Conservation (phyloP, 23 tunicate genomes). For the Diplosoma virens region DNA sequence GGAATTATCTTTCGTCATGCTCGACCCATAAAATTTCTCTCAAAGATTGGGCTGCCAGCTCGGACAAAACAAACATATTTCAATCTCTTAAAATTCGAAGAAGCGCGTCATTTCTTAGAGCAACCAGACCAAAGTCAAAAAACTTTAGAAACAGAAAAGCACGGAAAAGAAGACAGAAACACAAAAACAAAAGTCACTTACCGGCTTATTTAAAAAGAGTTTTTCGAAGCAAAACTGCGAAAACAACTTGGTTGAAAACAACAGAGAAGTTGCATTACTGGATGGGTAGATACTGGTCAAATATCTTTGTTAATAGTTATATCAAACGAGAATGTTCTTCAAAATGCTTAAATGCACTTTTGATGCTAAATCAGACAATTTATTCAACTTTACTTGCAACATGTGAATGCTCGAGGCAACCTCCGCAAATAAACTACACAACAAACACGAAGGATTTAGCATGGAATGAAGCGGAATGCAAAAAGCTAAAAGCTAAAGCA, state of each 20-base stretch:
- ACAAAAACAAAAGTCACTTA: no score
- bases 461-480: conserved; percentile 39
- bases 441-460: background rate
- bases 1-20: conserved; percentile 57
- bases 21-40: background rate
- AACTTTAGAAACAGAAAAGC: background rate
- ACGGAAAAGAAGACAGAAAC: background rate
- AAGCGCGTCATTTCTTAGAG: background rate
- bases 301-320: conserved; percentile 4
- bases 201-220: no score
- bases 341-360: conserved; percentile 49
- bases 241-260: background rate
- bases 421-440: background rate
- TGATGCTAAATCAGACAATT: conserved; percentile 59
- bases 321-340: conserved; percentile 43
- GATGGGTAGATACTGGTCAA: conserved; percentile 64
- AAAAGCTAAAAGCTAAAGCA: conserved; percentile 45
- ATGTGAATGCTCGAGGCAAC: conserved; percentile 60
- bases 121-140: background rate
- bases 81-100: background rate
- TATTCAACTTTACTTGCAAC: conserved; percentile 60
- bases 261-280: conserved; percentile 34
- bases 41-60: background rate
- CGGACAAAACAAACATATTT: background rate
- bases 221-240: no score